These are phyloP conservation scores for Colletes collaris DNA, from an alignment of 2,888 invertebrate species.

Conservation along the genomic window DNA sequence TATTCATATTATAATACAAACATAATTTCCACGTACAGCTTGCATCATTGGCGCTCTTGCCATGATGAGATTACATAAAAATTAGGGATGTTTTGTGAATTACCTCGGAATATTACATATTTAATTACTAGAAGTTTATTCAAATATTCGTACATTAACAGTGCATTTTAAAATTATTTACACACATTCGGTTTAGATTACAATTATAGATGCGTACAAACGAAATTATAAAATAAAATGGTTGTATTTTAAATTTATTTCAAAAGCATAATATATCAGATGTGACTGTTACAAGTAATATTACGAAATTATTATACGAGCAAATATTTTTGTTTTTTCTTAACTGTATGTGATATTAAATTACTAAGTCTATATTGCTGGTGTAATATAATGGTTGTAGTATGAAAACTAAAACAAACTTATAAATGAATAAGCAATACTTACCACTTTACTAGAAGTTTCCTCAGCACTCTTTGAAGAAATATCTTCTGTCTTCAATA, in stretches of 20 bases:
- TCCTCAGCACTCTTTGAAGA: constrained; percentile 71
- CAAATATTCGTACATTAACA: constrained; percentile 5
- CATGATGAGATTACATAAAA: not conserved
- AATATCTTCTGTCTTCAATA: constrained; percentile 67
- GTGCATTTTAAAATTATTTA: not conserved
- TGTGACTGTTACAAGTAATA: not conserved
- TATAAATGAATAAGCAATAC: constrained; percentile 15
- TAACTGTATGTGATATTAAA: not conserved
- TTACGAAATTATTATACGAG: not conserved
- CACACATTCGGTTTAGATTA: not conserved
- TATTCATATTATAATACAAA: not conserved
- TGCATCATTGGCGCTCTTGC: not conserved
- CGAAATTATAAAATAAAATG: constrained; percentile 1
- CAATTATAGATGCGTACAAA: not conserved
- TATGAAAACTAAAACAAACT: not conserved
- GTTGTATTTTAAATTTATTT: not conserved
- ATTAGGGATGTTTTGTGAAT: not conserved
- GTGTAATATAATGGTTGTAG: not conserved
- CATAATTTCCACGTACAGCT: not conserved
- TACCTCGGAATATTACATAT: not conserved
- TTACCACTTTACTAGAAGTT: constrained; percentile 69
- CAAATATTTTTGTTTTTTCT: no score
- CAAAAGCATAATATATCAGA: not conserved
- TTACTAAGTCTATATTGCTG: not conserved
- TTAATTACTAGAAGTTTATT: constrained; percentile 1